Evolutionary conservation across 2,797 vertebrate genomes (phyloP).

Genomic region (Sphenopsis melanotis): DNA sequence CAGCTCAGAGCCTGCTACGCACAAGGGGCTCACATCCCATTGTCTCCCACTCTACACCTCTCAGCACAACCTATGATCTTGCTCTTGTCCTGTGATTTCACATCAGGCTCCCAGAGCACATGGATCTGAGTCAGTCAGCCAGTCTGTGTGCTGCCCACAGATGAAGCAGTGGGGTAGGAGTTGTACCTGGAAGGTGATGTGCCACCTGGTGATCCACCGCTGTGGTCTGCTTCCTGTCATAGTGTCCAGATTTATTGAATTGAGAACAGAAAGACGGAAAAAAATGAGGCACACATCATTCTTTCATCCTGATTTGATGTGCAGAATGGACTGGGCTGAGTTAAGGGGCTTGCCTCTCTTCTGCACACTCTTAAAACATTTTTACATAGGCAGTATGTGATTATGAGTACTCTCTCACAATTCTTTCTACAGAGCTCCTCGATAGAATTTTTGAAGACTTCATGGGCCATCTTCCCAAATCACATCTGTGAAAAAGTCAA

Average conservation of each 20-base stretch:
- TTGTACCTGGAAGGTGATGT: background rate
- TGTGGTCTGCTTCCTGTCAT: background rate
- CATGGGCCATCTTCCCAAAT: background rate
- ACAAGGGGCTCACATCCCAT: background rate
- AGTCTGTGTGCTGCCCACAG: background rate
- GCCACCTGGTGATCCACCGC: background rate
- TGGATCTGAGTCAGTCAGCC: background rate
- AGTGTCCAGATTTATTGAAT: background rate
- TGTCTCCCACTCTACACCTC: background rate
- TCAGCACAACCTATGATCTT: background rate
- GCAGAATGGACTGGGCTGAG: background rate
- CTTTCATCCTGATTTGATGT: background rate
- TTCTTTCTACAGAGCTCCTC: background rate
- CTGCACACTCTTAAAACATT: background rate
- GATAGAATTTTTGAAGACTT: background rate
- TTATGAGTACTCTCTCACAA: background rate
- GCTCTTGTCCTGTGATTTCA: background rate
- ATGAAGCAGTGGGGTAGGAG: background rate
- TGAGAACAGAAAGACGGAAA: fast-evolving
- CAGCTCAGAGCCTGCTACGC: background rate
- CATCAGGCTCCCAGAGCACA: background rate
- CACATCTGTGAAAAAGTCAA: background rate
- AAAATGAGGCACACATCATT: background rate
- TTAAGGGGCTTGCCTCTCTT: background rate
- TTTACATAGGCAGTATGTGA: background rate